These are phyloP conservation scores for Orussus abietinus DNA, from an alignment of 1,140 invertebrate genomes.

Conservation along the genomic window DNA sequence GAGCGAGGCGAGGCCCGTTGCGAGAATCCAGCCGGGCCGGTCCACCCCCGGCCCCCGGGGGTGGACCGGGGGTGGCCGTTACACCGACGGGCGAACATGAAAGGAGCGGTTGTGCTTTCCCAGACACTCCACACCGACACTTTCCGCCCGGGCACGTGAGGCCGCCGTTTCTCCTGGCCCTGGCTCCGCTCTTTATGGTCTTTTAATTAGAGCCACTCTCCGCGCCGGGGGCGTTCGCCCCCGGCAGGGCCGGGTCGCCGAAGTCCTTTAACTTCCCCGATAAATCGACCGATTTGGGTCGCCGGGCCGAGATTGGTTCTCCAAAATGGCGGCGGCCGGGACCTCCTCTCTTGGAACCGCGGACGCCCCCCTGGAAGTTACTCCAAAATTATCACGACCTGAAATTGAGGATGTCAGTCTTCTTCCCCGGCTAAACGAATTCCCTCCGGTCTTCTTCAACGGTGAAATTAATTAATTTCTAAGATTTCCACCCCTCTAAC, in stretches of 20 bases:
- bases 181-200: slow-evolving; percentile 37
- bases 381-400: too few relatives aligned
- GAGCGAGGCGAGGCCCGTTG: slow-evolving; percentile 15
- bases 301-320: too few relatives aligned
- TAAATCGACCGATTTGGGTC: slow-evolving; percentile 39
- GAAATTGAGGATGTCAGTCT: not conserved
- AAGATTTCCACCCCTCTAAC: too few relatives aligned
- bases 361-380: not conserved
- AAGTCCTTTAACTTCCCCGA: slow-evolving; percentile 43
- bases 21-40: too few relatives aligned
- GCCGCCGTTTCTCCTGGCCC: slow-evolving; percentile 15
- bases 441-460: too few relatives aligned
- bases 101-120: slow-evolving; percentile 37
- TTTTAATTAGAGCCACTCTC: slow-evolving; percentile 43
- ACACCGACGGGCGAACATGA: slow-evolving; percentile 32
- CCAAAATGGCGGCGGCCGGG: too few relatives aligned
- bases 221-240: slow-evolving; percentile 21
- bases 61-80: too few relatives aligned
- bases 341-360: not conserved
- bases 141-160: slow-evolving; percentile 26
- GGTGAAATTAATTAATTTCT: too few relatives aligned
- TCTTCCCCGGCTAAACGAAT: not conserved
- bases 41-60: too few relatives aligned
- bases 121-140: slow-evolving; percentile 28
- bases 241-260: slow-evolving; percentile 28